These are phyloP conservation scores for Embiotoca jacksoni DNA, from an alignment of 2,113 vertebrate species.

Conservation along the genomic window DNA sequence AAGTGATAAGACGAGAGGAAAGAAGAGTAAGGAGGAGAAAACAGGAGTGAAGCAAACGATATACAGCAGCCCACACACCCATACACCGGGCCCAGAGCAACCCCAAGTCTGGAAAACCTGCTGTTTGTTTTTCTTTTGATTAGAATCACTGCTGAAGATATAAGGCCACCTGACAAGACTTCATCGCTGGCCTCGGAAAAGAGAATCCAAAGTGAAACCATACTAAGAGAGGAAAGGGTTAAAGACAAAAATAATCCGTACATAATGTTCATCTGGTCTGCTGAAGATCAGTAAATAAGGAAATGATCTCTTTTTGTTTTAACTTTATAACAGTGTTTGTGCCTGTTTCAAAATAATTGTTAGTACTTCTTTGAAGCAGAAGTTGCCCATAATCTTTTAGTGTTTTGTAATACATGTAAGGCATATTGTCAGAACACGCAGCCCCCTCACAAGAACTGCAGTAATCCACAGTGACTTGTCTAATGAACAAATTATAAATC, in stretches of 20 bases:
- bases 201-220: conserved; percentile 37
- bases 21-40: conserved; percentile 41
- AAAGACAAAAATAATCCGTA: conserved; percentile 23
- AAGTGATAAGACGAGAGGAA: conserved; percentile 60
- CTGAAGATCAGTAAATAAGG: conserved; percentile 4
- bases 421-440: background rate
- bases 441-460: background rate
- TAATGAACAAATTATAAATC: no score
- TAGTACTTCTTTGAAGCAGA: background rate
- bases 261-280: conserved; percentile 18
- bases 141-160: conserved; percentile 51
- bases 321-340: background rate
- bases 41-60: conserved; percentile 39
- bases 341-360: background rate
- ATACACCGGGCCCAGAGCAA: conserved; percentile 32
- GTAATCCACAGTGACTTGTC: no score
- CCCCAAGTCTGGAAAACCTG: conserved; percentile 45
- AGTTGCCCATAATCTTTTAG: background rate
- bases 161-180: conserved; percentile 47
- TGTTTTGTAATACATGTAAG: background rate
- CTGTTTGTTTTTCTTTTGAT: conserved; percentile 70
- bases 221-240: conserved; percentile 36
- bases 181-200: conserved; percentile 39
- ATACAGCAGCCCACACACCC: conserved; percentile 55
- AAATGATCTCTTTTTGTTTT: background rate